Base-by-base conservation (phyloP, 2,113 vertebrate genomes). In the Oreochromis niloticus region DNA sequence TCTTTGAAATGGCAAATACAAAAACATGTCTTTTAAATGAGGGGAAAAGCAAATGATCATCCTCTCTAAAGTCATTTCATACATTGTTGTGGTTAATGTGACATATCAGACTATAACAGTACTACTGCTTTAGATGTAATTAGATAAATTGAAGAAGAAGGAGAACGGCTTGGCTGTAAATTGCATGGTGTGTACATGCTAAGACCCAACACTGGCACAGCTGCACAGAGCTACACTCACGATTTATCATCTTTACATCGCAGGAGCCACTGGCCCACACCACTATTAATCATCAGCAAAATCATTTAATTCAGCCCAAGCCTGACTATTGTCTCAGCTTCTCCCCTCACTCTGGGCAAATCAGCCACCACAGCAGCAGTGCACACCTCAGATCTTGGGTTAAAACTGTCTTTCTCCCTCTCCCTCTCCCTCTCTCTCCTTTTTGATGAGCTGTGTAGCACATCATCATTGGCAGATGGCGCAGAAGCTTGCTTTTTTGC, bases 251-350 rank as follows among this genome's bases (percentile, higher is more conserved):
- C 95, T 94, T 93, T 94, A 95, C 94, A 94, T 94, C 89, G 93
- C 93, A 95, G 91, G 95, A 95, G 93, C 94, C 87, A 92, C 90
- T 88, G 90, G 94, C 89, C 94, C 95, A 91, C 94, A 95, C 90
- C 92, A 95, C 93, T 94, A 96, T 96, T 95, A 96, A 96, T 96
- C 94, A 96, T 95, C 92, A 93, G 93, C 93, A 95, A 96, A 96
- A 96, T 95, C 92, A 95, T 96, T 96, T 96, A 93, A 95, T 95
- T 96, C 93, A 94, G 94, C 94, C 92, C 88, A 83, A 94, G 94
- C 94, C 91, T 90, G 87, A 94, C 94, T 95, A 96, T 96, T 95
- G 94, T 96, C 94, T 96, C 92, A 93, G 92, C 93, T 81, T 88
- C 90, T 93, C 89, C 85, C 55, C 87, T 92, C 93, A 94, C 87